Base-by-base conservation (phyloP, 2,113 vertebrate species). In the Chauna torquata region DNA sequence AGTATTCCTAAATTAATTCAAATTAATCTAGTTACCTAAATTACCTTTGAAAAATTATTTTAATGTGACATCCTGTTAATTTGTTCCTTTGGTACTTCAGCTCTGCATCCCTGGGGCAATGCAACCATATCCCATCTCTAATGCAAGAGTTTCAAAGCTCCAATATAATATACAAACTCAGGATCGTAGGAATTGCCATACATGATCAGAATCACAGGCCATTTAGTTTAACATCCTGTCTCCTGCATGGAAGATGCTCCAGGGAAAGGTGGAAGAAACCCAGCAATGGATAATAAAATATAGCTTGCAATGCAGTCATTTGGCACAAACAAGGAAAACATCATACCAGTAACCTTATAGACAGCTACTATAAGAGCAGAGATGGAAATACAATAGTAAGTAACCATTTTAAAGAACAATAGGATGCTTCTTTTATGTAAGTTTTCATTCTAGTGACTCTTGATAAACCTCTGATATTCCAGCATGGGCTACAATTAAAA, bases 11-110 rank as follows among this genome's bases (percentile, higher is more conserved):
- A 96, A 98, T 97, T 96, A 97, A 96, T 94, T 96, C 95, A 96
- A 92, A 98, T 96, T 97, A 97, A 97, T 97, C 94, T 97, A 96
- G 94, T 96, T 96, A 97, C 86, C 86, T 95, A 97, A 97, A 97
- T 97, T 96, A 94, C 94, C 97, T 94, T 12, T 96, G 95, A 97
- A 97, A 96, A 97, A 94, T 95, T 96, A 96, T 96, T 97, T 97
- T 95, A 96, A 97, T 97, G 88, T 91, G 95, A 97, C 96, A 97
- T 96, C 95, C 96, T 98, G 92, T 86, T 96, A 97, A 98, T 97
- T 97, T 96, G 89, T 90, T 97, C 65, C 88, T 96, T 91, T 96
- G 93, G 95, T 94, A 92, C 88, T 95, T 94, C 17, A 92, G 85
- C 70, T 94, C 44, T 94, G 87, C 88, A 85, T 90, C 81, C 93